These are phyloP conservation scores for Salvelinus fontinalis DNA, from an alignment of 2,113 vertebrate species.

Conservation along the genomic window DNA sequence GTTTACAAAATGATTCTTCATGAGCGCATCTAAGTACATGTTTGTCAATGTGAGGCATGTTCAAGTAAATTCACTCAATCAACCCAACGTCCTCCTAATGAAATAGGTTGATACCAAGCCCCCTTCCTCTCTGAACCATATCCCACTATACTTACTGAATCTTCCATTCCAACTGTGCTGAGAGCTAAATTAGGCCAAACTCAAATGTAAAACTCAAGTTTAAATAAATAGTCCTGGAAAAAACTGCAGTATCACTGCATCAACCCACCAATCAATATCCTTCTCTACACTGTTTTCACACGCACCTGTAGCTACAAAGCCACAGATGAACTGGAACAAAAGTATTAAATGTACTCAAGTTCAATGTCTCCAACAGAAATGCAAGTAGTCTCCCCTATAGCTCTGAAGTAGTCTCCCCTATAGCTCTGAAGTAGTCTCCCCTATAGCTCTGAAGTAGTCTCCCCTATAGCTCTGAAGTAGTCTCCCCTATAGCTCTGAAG, in stretches of 20 bases:
- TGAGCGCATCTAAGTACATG: background rate
- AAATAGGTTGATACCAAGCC: too few relatives aligned
- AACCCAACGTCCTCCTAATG: background rate
- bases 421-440: too few relatives aligned
- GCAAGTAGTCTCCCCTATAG: too few relatives aligned
- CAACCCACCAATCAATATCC: background rate
- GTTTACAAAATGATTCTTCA: background rate
- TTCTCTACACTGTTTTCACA: background rate
- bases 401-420: too few relatives aligned
- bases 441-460: too few relatives aligned
- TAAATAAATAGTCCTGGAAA: slow-evolving; percentile 6
- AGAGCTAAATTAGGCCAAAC: too few relatives aligned
- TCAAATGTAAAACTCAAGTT: background rate
- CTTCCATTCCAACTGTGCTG: too few relatives aligned
- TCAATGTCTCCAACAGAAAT: background rate
- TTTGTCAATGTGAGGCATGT: background rate
- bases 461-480: too few relatives aligned
- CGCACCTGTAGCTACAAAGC: background rate
- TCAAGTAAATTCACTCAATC: background rate
- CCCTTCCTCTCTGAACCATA: too few relatives aligned
- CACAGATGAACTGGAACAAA: background rate
- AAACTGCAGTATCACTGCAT: background rate
- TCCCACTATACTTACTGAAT: too few relatives aligned
- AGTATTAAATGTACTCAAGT: background rate
- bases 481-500: too few relatives aligned